Evolutionary conservation across 2,888 invertebrate species (phyloP).

Genomic region (Lasioglossum pauxillum): DNA sequence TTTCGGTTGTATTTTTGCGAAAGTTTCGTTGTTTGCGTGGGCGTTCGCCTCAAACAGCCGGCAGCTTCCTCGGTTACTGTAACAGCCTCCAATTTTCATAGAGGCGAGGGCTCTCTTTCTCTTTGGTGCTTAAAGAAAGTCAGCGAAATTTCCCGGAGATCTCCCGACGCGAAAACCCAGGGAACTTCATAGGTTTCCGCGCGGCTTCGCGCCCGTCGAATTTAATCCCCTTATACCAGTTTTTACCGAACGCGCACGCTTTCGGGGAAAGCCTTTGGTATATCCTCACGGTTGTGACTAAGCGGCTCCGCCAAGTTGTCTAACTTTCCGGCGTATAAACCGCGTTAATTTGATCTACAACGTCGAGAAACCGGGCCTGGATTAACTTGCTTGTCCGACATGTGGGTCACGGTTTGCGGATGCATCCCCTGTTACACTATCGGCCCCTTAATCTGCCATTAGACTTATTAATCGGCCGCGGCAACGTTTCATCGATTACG

Average conservation of each 20-base stretch:
- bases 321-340: conserved; percentile 29
- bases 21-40: background rate
- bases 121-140: conserved; percentile 3
- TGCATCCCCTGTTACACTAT: background rate
- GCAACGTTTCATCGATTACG: conserved; percentile 30
- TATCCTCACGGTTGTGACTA: background rate
- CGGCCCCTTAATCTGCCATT: conserved; percentile 22
- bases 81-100: conserved; percentile 9
- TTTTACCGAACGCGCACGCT: conserved; percentile 4
- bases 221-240: conserved; percentile 41
- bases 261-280: conserved; percentile 6
- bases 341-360: conserved; percentile 42
- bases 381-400: conserved; percentile 37
- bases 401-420: conserved; percentile 14
- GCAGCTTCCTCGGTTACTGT: background rate
- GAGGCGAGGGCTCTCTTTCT: background rate
- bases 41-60: conserved; percentile 1
- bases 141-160: conserved; percentile 1
- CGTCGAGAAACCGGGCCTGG: conserved; percentile 20
- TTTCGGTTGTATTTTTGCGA: background rate
- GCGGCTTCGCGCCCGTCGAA: conserved; percentile 33
- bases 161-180: conserved; percentile 11
- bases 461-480: conserved; percentile 20
- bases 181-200: conserved; percentile 31
- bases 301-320: conserved; percentile 19